Percentiles rank a stretch among this genome's conserved stretches.
These are phyloP conservation scores for Periplaneta americana DNA, from an alignment of 1,140 invertebrate genomes.

Conservation along the genomic window DNA sequence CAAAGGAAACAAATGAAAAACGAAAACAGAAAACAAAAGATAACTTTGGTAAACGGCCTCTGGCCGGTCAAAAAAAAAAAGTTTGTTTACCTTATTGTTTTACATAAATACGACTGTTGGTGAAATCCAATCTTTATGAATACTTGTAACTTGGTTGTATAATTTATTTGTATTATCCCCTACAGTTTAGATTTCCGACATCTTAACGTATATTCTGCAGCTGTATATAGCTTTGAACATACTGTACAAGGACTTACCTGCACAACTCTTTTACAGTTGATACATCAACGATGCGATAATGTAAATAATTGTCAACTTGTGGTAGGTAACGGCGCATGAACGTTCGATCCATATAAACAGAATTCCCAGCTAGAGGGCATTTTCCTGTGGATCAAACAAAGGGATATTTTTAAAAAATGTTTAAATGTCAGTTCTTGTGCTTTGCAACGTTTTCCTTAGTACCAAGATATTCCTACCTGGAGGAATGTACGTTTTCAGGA, in stretches of 20 bases:
- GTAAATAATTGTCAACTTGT: constrained; percentile 66
- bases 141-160: no score
- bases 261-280: constrained; percentile 82
- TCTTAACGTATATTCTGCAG: neutral
- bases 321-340: constrained; percentile 78
- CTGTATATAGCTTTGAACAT: neutral
- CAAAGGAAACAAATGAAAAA: no score
- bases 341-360: constrained; percentile 76
- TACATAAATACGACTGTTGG: no score
- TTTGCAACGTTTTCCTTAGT: neutral
- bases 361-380: constrained; percentile 84
- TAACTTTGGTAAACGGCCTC: no score
- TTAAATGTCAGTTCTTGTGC: neutral
- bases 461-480: constrained; percentile 35
- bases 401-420: neutral
- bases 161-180: no score
- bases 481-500: constrained; percentile 62
- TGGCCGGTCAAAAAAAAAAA: no score
- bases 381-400: constrained; percentile 30
- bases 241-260: constrained; percentile 35
- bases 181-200: neutral
- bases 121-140: no score
- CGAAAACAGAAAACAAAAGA: no score
- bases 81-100: no score
- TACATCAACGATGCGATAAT: constrained; percentile 93